Conservation (phyloP, 2,113 vertebrate genomes). For the Channa maculata region DNA sequence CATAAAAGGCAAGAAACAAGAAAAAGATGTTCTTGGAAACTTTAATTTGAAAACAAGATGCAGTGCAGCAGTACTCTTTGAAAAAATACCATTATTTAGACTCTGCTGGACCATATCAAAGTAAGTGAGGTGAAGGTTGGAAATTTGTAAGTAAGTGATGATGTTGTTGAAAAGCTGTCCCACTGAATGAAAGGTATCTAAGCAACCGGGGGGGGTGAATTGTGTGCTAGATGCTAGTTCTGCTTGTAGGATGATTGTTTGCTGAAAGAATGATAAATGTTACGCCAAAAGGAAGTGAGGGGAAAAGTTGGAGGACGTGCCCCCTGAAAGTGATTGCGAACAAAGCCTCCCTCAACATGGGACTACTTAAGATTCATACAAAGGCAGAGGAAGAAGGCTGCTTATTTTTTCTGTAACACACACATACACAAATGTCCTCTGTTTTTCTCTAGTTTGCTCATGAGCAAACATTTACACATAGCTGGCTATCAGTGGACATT, state of each 20-base stretch:
- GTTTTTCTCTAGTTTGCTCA: slow-evolving; percentile 32
- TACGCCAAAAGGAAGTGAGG: slow-evolving; percentile 77
- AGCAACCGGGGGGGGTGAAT: slow-evolving; percentile 80
- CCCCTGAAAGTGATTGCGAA: slow-evolving; percentile 67
- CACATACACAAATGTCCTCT: slow-evolving; percentile 28
- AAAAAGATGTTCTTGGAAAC: slow-evolving; percentile 27
- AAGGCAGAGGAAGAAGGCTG: slow-evolving; percentile 58
- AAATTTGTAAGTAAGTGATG: slow-evolving; percentile 77
- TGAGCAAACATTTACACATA: slow-evolving; percentile 71
- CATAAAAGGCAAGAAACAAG: slow-evolving; percentile 25
- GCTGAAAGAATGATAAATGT: slow-evolving; percentile 83
- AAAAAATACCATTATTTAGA: slow-evolving; percentile 6
- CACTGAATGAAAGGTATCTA: slow-evolving; percentile 80
- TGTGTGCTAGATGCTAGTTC: slow-evolving; percentile 77
- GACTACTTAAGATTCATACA: slow-evolving; percentile 78
- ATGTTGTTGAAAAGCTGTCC: slow-evolving; percentile 75
- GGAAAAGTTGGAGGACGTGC: slow-evolving; percentile 73
- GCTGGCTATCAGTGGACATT: slow-evolving; percentile 64
- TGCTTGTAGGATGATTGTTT: slow-evolving; percentile 82
- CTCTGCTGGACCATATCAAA: slow-evolving; percentile 10
- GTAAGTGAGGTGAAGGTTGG: slow-evolving; percentile 36
- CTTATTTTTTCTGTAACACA: slow-evolving; percentile 56
- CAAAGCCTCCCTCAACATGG: slow-evolving; percentile 70
- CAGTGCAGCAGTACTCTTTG: slow-evolving; percentile 11
- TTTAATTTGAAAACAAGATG: slow-evolving; percentile 45